Conservation (phyloP, 2,888 invertebrate genomes). For the Lepeophtheirus nordmannii region DNA sequence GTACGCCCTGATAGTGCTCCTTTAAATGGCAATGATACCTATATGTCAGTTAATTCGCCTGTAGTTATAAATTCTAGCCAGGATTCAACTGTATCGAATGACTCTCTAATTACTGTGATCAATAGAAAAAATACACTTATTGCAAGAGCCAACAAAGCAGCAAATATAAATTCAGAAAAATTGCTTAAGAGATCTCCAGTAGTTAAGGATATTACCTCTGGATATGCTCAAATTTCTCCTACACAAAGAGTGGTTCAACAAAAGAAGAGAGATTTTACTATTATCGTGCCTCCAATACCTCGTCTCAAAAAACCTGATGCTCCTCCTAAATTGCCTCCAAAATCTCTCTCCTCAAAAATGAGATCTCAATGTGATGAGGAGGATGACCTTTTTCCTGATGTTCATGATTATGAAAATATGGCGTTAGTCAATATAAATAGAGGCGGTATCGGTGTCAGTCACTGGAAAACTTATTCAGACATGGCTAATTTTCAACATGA, state of each 20-base stretch:
- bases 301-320: neutral
- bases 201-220: constrained; percentile 7
- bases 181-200: constrained; percentile 20
- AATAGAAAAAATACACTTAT: neutral
- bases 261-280: constrained; percentile 1
- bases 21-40: neutral
- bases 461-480: constrained; percentile 49
- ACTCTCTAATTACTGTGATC: constrained; percentile 1
- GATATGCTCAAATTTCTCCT: constrained; percentile 6
- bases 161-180: neutral
- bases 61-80: constrained; percentile 9
- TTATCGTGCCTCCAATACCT: neutral
- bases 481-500: constrained; percentile 49
- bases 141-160: neutral
- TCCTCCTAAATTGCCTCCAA: constrained; percentile 1
- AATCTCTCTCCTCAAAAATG: neutral
- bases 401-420: constrained; percentile 49
- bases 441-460: constrained; percentile 45
- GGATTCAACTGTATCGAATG: constrained; percentile 1
- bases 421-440: constrained; percentile 49
- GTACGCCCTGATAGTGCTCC: neutral
- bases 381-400: neutral
- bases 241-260: neutral
- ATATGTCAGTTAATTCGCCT: neutral
- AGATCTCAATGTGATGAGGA: no score